Conservation (phyloP, 2,797 vertebrate species). For the Pempheris klunzingeri region DNA sequence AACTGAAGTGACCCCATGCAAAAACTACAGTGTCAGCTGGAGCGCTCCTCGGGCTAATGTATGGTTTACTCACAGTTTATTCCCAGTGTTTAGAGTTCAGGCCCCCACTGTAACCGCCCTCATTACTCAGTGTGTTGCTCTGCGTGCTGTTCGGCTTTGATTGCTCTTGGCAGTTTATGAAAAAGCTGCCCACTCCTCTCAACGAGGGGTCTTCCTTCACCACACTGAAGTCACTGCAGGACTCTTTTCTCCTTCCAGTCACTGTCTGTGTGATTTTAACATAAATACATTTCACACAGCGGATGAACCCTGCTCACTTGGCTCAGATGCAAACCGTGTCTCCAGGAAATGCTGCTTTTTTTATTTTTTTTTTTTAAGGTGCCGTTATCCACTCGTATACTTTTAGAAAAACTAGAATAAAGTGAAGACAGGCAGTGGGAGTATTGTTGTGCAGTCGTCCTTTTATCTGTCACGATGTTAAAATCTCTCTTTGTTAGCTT, state of each 20-base stretch:
- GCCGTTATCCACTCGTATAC: constrained; percentile 9
- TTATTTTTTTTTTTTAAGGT: too few relatives aligned
- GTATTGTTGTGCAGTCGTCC: constrained; percentile 16
- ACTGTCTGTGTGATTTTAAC: background rate
- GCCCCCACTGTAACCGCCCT: background rate
- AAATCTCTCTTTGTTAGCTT: constrained; percentile 33
- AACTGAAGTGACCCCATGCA: background rate
- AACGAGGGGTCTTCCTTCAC: constrained; percentile 6
- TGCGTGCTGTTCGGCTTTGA: constrained; percentile 23
- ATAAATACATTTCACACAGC: background rate
- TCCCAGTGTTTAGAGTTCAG: constrained; percentile 26
- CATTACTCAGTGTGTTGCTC: constrained; percentile 14
- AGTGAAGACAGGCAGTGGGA: constrained; percentile 39
- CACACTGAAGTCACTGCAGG: constrained; percentile 7
- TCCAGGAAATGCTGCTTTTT: constrained; percentile 11
- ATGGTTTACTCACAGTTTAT: background rate
- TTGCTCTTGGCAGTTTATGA: constrained; percentile 38
- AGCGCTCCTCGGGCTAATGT: constrained; percentile 19
- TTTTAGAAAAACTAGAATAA: background rate
- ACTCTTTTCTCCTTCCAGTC: constrained; percentile 4
- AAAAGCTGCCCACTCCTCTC: constrained; percentile 36
- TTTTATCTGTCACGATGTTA: constrained; percentile 53
- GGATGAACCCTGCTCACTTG: constrained; percentile 4
- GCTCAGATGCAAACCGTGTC: background rate
- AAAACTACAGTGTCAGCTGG: background rate